Percentiles rank a stretch among this genome's conserved stretches.
phyloP scores from a whole-genome alignment of 1,140 invertebrate genomes.

The Neotoxoptera formosana region DNA sequence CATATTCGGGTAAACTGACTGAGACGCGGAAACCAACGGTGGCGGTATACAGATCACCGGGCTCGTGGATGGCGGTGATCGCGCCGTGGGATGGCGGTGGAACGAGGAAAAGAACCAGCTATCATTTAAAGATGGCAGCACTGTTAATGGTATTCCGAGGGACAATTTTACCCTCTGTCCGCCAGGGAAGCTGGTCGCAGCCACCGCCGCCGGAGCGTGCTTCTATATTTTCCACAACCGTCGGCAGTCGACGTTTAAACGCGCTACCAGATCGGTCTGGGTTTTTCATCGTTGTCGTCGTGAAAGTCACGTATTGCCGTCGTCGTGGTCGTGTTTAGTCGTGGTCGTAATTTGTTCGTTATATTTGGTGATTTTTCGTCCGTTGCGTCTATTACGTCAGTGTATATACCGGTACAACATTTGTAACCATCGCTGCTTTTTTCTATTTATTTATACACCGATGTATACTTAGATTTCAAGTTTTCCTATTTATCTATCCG shows the following conservation, averaged over 20 bases:
- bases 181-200: neutral
- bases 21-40: neutral
- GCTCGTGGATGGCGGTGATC: neutral
- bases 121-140: constrained; percentile 56
- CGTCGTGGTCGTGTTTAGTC: neutral
- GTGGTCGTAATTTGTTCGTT: neutral
- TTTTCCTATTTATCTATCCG: neutral
- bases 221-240: neutral
- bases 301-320: neutral
- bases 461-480: neutral
- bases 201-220: neutral
- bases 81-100: too few relatives aligned
- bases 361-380: neutral
- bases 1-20: neutral
- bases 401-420: neutral
- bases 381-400: neutral
- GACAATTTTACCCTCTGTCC: neutral
- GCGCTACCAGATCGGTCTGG: neutral
- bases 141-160: constrained; percentile 27
- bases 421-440: neutral
- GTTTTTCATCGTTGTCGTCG: neutral
- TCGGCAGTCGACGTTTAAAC: constrained; percentile 40
- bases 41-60: neutral
- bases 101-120: constrained; percentile 2
- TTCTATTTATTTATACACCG: neutral